Conservation (phyloP, 2,113 vertebrate genomes). For the Zosterops hypoxanthus region DNA sequence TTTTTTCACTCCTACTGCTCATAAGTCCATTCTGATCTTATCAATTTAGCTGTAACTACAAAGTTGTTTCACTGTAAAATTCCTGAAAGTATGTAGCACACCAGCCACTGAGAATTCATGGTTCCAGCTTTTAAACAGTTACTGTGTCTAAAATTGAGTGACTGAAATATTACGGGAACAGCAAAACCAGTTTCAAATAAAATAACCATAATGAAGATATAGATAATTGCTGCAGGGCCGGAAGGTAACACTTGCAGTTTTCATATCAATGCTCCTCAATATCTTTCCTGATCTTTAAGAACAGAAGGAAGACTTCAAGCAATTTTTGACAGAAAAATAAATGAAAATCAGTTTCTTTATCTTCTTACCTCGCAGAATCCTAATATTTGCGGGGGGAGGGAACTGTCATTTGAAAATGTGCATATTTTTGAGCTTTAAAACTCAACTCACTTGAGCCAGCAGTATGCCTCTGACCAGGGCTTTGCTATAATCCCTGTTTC, state of each 20-base stretch:
- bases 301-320: not conserved
- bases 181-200: not conserved
- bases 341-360: not conserved
- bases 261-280: not conserved
- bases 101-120: not conserved
- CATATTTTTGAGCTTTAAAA: not conserved
- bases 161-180: not conserved
- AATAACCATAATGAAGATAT: not conserved
- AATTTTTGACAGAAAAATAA: not conserved
- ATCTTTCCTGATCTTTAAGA: not conserved
- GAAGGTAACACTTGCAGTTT: not conserved
- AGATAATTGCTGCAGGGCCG: not conserved
- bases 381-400: not conserved
- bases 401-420: not conserved
- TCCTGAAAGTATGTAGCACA: not conserved
- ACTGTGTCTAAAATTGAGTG: not conserved
- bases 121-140: not conserved
- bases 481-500: accelerated
- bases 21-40: not conserved
- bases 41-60: not conserved
- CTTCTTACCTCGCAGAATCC: not conserved
- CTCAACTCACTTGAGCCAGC: not conserved
- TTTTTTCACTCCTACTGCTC: not conserved
- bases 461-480: not conserved
- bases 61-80: not conserved